phyloP scores from a whole-genome alignment of 2,797 vertebrate genomes.

The Rallus crepitans region DNA sequence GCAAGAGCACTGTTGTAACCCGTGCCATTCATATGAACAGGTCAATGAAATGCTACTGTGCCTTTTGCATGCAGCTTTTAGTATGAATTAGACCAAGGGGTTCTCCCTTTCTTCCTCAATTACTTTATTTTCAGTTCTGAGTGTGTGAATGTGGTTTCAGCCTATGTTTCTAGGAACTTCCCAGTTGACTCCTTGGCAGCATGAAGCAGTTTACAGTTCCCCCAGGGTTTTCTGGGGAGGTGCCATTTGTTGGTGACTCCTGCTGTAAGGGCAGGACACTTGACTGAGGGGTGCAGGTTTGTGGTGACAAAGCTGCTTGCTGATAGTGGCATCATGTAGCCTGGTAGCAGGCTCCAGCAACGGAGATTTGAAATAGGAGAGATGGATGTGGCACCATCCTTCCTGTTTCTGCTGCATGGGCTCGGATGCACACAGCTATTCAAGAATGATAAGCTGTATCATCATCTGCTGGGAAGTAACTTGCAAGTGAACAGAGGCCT shows the following conservation, averaged over 20 bases:
- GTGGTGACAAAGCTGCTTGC: neutral
- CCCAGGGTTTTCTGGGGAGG: neutral
- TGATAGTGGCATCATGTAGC: rapidly evolving
- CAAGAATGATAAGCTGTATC: neutral
- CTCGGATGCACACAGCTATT: neutral
- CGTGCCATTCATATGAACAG: neutral
- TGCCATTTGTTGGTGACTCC: neutral
- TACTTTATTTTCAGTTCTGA: neutral
- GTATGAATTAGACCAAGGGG: neutral
- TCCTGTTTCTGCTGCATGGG: neutral
- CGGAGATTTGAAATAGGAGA: neutral
- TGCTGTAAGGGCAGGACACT: neutral
- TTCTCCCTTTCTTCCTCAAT: neutral
- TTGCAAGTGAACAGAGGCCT: neutral
- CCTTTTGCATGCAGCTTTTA: neutral
- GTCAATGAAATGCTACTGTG: neutral
- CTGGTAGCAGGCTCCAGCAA: neutral
- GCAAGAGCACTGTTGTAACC: neutral
- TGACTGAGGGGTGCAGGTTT: neutral
- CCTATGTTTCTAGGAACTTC: neutral
- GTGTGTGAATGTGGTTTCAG: neutral
- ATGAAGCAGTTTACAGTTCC: neutral
- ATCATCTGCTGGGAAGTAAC: neutral
- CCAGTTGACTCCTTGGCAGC: neutral
- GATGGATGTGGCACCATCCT: neutral